A percentile compares a stretch with the other conserved stretches of the same genome.
phyloP scores from a whole-genome alignment of 2,888 invertebrate species.

The Xylota segnis region DNA sequence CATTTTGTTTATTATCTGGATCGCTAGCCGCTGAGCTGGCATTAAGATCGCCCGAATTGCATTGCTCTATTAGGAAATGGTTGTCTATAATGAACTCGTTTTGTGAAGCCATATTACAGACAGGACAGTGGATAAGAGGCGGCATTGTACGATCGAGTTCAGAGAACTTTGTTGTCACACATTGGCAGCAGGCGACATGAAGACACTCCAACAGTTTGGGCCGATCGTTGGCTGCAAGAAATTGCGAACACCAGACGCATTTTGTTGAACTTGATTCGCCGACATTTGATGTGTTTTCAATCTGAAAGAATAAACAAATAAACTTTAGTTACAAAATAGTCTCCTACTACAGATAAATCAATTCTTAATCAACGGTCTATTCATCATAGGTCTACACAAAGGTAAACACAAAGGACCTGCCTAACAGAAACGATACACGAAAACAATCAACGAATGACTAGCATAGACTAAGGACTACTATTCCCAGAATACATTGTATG shows the following conservation, averaged over 20 bases:
- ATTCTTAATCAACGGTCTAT: no score
- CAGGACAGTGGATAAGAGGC: constrained; percentile 86
- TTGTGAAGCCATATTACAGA: constrained; percentile 90
- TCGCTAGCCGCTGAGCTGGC: constrained; percentile 78
- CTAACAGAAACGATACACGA: no score
- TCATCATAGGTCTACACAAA: no score
- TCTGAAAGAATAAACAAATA: constrained; percentile 35
- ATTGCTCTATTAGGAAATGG: constrained; percentile 90
- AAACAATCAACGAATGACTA: no score
- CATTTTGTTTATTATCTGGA: constrained; percentile 79
- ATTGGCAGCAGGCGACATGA: constrained; percentile 92
- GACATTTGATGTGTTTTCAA: constrained; percentile 66
- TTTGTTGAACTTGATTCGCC: constrained; percentile 83
- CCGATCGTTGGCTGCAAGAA: constrained; percentile 86
- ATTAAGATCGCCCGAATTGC: constrained; percentile 78
- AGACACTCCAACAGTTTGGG: constrained; percentile 95
- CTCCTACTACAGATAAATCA: no score
- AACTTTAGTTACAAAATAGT: not conserved
- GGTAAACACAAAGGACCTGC: no score
- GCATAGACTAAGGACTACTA: no score
- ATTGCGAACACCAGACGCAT: constrained; percentile 86
- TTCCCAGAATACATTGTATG: no score
- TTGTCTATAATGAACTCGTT: constrained; percentile 92
- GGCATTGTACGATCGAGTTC: constrained; percentile 84
- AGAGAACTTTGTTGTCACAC: constrained; percentile 88